phyloP scores from a whole-genome alignment of 2,888 invertebrate genomes.

The Leptinotarsa rubiginosa region DNA sequence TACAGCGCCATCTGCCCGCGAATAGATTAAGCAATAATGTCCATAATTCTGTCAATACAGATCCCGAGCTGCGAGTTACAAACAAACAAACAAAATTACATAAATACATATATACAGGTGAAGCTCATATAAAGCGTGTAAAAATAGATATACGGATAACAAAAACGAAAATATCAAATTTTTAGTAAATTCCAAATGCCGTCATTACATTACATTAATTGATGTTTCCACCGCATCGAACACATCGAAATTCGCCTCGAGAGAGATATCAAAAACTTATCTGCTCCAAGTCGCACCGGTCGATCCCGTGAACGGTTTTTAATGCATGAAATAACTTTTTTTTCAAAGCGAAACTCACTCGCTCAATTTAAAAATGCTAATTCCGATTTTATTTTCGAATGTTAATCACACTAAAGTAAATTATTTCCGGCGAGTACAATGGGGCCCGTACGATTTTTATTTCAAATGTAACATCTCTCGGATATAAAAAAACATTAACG shows the following conservation, averaged over 20 bases:
- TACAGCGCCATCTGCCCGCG: no score
- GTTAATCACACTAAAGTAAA: conserved; percentile 38
- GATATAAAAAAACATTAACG: neutral
- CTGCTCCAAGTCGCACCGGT: neutral
- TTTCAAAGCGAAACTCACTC: conserved; percentile 28
- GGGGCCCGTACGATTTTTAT: conserved; percentile 31
- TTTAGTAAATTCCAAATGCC: no score
- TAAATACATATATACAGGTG: no score
- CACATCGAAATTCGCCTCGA: conserved; percentile 7
- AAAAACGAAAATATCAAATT: no score
- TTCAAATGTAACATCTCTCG: conserved; percentile 18
- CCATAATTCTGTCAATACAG: no score
- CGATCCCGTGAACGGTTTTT: conserved; percentile 23
- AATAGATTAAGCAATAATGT: no score
- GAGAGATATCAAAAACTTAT: conserved; percentile 10
- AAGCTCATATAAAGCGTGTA: no score
- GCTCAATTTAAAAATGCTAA: conserved; percentile 47
- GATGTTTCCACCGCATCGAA: conserved; percentile 4
- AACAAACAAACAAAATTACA: no score
- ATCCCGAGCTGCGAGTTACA: no score
- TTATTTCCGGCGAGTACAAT: conserved; percentile 42
- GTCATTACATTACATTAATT: neutral
- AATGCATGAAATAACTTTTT: conserved; percentile 24
- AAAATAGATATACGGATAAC: no score
- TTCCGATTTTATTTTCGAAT: conserved; percentile 43